Evolutionary conservation across 2,113 vertebrate genomes (phyloP), one percentile per base, ranked within the genome.

Genomic region (Anseranas semipalmata): DNA sequence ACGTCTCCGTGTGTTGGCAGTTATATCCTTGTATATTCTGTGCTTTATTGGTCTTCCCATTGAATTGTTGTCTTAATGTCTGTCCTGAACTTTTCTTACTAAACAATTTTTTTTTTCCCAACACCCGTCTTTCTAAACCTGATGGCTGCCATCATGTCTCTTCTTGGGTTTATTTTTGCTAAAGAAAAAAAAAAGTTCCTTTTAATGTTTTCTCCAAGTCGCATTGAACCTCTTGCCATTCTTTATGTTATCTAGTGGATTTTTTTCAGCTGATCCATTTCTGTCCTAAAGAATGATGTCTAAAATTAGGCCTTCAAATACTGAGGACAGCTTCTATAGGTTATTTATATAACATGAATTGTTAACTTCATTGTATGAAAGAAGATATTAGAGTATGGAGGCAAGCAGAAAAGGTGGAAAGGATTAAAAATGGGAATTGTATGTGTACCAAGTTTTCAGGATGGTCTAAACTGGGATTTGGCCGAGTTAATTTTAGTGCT

Each of bases 1-100:
- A 7, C 2, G 0, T 56, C 58, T 72, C 37, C 2, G 1, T 46
- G 22, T 2, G 0, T 52, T 41, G 32, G 4, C 27, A 43, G 5
- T 79, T 58, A 5, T 60, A 10, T 53, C 41, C 15, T 27, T 59
- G 3, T 3, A 24, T 71, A 7, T 59, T 82, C 65, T 81, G 10
- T 59, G 59, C 58, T 41, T 37, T n/a, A 17, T 37, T 59, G 53
- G 2, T 60, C 33, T 82, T 85, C 14, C 41, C 19, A 21, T 19
- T 85, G 25, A 52, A 19, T 33, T 4, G 45, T 66, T 80, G 71
- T 19, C 20, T 50, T 72, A 16, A 21, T 60, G 17, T 68, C n/a
- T 32, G 17, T 63, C 15, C 12, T 20, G 17, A 68, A 25, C 25
- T 63, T 76, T 56, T 56, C 21, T 81, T 75, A 62, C 39, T 46